These are phyloP conservation scores for Scopus umbretta DNA, from an alignment of 2,113 vertebrate genomes.

Conservation along the genomic window DNA sequence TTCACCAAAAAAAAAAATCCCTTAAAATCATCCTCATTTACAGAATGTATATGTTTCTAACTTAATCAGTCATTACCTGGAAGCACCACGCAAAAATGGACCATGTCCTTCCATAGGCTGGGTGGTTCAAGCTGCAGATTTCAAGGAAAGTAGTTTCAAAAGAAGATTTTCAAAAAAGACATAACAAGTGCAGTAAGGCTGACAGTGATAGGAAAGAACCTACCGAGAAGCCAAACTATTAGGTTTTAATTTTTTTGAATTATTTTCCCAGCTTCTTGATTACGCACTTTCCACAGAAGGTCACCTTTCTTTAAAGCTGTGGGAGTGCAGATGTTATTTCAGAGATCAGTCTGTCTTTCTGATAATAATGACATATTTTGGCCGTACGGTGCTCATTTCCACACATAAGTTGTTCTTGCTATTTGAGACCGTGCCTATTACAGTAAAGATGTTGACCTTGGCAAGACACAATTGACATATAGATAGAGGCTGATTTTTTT, in stretches of 20 bases:
- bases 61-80: neutral
- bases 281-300: neutral
- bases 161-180: neutral
- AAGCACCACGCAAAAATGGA: neutral
- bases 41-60: neutral
- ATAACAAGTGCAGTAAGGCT: neutral
- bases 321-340: neutral
- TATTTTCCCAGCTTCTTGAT: neutral
- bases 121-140: neutral
- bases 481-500: neutral
- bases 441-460: neutral
- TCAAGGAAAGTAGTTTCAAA: neutral
- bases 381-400: neutral
- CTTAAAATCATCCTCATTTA: neutral
- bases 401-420: neutral
- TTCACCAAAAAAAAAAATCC: neutral
- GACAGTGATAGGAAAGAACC: neutral
- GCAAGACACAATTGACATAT: constrained; percentile 17
- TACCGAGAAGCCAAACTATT: neutral
- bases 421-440: neutral
- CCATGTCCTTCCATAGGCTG: rapidly evolving
- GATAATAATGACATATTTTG: neutral
- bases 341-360: neutral
- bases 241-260: neutral
- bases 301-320: neutral